Conservation (phyloP, 2,113 vertebrate species). For the Cisticola juncidis region DNA sequence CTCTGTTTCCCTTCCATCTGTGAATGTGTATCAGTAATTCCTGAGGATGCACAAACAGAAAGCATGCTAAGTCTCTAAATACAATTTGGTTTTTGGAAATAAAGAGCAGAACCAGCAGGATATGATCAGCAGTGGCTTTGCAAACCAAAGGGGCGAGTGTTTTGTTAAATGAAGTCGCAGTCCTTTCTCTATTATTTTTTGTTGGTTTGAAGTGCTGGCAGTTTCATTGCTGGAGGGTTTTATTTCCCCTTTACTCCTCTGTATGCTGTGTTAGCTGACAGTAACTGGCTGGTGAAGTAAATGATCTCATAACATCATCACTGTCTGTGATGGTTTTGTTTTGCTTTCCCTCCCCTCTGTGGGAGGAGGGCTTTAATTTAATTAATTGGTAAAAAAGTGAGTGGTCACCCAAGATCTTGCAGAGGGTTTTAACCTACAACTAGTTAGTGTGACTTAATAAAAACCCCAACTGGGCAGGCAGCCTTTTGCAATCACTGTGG, state of each 20-base stretch:
- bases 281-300: neutral
- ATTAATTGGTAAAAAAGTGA: constrained; percentile 13
- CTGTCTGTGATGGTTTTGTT: neutral
- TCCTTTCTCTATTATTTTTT: neutral
- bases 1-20: neutral
- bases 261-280: neutral
- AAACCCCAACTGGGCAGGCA: neutral
- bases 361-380: constrained; percentile 7
- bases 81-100: neutral
- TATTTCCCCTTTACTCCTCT: neutral
- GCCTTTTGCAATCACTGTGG: constrained; percentile 12
- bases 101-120: neutral
- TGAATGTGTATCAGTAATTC: neutral
- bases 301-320: neutral
- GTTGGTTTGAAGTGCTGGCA: neutral
- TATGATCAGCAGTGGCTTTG: neutral
- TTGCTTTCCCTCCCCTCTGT: neutral
- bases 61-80: neutral
- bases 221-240: neutral
- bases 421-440: constrained; percentile 13
- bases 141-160: neutral
- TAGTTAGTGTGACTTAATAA: neutral
- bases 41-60: neutral
- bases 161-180: neutral
- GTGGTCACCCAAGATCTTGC: neutral